A percentile compares a stretch with the other conserved stretches of the same genome.
Conservation (phyloP, 2,113 vertebrate species). For the Arvicanthis niloticus region DNA sequence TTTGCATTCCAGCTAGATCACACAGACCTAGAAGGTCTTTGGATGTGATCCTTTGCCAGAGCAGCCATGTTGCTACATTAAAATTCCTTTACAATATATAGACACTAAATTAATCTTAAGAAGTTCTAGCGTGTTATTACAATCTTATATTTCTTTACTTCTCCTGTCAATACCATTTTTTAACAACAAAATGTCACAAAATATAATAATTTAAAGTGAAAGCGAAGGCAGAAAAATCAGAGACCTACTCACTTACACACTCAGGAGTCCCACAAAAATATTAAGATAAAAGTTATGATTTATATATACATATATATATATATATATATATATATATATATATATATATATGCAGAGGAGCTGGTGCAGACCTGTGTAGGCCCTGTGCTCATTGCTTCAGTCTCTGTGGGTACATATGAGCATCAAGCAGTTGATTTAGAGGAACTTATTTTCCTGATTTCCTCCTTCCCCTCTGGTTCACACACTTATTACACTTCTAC, state of each 20-base stretch:
- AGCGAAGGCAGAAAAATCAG: background rate
- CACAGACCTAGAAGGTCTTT: too few relatives aligned
- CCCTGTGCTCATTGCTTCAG: background rate
- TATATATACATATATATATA: too few relatives aligned
- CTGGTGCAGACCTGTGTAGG: background rate
- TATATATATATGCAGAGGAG: background rate
- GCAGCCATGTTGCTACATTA: too few relatives aligned
- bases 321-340: too few relatives aligned
- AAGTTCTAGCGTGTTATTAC: background rate
- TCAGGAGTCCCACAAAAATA: background rate
- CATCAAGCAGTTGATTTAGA: background rate
- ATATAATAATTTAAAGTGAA: background rate
- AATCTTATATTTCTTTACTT: background rate
- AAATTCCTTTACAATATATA: background rate
- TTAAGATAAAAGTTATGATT: background rate
- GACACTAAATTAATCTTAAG: background rate
- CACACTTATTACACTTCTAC: background rate
- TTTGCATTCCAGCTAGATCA: too few relatives aligned
- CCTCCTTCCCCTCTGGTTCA: background rate
- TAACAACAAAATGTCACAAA: background rate
- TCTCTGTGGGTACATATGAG: background rate
- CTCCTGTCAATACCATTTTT: background rate
- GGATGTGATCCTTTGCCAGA: too few relatives aligned
- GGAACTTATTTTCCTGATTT: background rate
- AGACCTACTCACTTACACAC: background rate